These are phyloP conservation scores for Drosophila planitibia DNA, from an alignment of 2,888 invertebrate genomes.

Conservation along the genomic window DNA sequence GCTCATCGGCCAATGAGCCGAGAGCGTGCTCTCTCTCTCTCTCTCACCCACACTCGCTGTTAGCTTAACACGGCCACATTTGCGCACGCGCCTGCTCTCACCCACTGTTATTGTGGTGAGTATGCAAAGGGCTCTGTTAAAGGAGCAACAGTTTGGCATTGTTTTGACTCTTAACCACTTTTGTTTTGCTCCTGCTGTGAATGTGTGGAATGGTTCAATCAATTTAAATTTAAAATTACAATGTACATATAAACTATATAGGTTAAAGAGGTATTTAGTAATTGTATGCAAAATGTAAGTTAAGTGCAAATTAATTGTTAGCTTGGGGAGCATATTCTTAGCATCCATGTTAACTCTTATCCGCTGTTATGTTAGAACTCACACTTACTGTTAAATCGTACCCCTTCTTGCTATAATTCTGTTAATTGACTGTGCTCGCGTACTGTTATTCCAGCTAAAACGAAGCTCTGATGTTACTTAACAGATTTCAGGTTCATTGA, in stretches of 20 bases:
- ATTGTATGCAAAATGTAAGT: not conserved
- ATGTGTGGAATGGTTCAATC: not conserved
- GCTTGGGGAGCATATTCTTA: rapidly evolving
- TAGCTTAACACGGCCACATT: constrained; percentile 19
- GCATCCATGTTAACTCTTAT: constrained; percentile 43
- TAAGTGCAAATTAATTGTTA: not conserved
- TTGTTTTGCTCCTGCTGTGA: not conserved
- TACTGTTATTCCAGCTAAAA: not conserved
- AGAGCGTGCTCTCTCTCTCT: constrained; percentile 5
- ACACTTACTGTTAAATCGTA: constrained; percentile 11
- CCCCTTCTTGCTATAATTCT: constrained; percentile 66
- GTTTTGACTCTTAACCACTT: constrained; percentile 13
- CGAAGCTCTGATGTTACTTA: not conserved
- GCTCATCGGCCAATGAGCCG: constrained; percentile 54
- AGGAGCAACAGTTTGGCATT: constrained; percentile 70
- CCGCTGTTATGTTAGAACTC: constrained; percentile 46
- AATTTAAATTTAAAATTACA: not conserved
- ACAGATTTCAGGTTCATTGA: not conserved
- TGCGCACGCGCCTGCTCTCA: constrained; percentile 63
- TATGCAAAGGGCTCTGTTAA: constrained; percentile 21
- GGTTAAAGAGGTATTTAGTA: not conserved
- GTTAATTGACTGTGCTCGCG: constrained; percentile 17
- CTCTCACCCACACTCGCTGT: constrained; percentile 36
- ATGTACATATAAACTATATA: not conserved
- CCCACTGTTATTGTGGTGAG: constrained; percentile 46